Percentiles rank a stretch among this genome's conserved stretches.
phyloP scores from a whole-genome alignment of 2,113 vertebrate species.

The Albula goreensis region DNA sequence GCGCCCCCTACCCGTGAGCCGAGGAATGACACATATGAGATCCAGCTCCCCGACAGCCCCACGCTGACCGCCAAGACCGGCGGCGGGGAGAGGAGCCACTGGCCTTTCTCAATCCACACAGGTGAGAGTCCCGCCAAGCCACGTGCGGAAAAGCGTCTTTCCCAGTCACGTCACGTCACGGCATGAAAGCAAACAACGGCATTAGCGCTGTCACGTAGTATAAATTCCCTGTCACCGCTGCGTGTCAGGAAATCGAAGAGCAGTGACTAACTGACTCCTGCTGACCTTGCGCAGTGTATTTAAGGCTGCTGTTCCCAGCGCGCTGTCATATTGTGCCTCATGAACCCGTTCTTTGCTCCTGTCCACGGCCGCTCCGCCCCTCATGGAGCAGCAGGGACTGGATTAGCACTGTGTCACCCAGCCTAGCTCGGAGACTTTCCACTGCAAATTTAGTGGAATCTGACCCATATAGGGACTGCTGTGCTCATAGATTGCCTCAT shows the following conservation, averaged over 20 bases:
- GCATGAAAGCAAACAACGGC: background rate
- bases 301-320: too few species aligned
- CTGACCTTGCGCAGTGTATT: background rate
- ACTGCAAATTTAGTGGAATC: too few species aligned
- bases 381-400: background rate
- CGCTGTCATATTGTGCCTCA: background rate
- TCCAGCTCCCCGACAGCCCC: slow-evolving; percentile 73
- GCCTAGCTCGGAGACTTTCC: too few species aligned
- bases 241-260: background rate
- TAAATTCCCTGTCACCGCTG: background rate
- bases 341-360: background rate
- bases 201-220: background rate
- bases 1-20: slow-evolving; percentile 74
- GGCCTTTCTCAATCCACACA: slow-evolving; percentile 86
- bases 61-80: slow-evolving; percentile 56
- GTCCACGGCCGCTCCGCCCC: background rate
- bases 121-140: slow-evolving; percentile 69
- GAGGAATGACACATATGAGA: slow-evolving; percentile 66
- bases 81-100: slow-evolving; percentile 54
- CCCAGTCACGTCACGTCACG: too few species aligned
- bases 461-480: too few species aligned
- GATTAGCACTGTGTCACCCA: too few species aligned
- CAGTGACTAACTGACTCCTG: background rate
- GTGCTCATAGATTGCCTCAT: too few species aligned
- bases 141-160: too few species aligned